phyloP scores from a whole-genome alignment of 2,888 invertebrate genomes.

The Euzetes globulus region DNA sequence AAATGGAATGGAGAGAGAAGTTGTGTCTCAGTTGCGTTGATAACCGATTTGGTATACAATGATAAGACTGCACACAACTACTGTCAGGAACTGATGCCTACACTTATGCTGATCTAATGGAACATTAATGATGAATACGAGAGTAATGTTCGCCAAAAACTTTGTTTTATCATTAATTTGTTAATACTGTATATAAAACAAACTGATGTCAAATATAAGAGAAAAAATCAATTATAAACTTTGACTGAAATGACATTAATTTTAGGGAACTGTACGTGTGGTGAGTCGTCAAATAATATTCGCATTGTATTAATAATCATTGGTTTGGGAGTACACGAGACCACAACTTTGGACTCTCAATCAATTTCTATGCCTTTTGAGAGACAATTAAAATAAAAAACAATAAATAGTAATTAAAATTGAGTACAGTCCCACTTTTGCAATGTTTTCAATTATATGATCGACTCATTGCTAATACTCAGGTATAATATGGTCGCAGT shows the following conservation, averaged over 20 bases:
- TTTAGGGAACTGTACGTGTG: constrained; percentile 11
- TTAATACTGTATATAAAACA: constrained; percentile 21
- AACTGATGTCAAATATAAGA: not conserved
- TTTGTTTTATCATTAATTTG: constrained; percentile 21
- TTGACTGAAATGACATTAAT: constrained; percentile 23
- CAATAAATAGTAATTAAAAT: not conserved
- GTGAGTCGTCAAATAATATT: constrained; percentile 22
- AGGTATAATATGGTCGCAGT: constrained; percentile 24
- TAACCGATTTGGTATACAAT: not conserved
- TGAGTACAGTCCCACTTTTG: too few relatives aligned
- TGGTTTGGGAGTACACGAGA: not conserved
- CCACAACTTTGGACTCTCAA: not conserved
- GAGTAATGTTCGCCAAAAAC: not conserved
- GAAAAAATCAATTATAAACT: constrained; percentile 23
- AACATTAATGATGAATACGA: constrained; percentile 17
- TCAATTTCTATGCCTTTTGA: not conserved
- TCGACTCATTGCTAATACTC: not conserved
- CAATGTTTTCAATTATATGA: not conserved
- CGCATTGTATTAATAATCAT: constrained; percentile 10
- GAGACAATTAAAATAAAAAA: not conserved
- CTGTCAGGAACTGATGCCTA: constrained; percentile 28
- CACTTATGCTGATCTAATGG: constrained; percentile 16
- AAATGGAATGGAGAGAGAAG: not conserved
- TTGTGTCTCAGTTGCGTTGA: too few relatives aligned
- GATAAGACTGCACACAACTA: constrained; percentile 25